phyloP scores from a whole-genome alignment of 2,888 invertebrate genomes.

The Limnephilus auricula region DNA sequence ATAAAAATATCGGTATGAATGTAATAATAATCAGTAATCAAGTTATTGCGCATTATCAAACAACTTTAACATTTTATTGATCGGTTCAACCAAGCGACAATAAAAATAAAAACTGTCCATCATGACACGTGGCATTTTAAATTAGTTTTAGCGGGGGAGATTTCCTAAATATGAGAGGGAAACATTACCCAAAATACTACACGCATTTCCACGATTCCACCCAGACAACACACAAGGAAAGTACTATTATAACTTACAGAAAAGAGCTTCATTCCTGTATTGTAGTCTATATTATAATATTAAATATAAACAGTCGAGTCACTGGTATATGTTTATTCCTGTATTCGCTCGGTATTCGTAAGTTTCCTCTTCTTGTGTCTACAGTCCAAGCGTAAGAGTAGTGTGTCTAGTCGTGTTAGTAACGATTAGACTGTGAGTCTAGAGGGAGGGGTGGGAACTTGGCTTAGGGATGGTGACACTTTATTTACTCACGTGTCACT shows the following conservation, averaged over 20 bases:
- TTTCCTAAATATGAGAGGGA: neutral
- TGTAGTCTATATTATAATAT: neutral
- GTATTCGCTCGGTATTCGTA: slow-evolving; percentile 18
- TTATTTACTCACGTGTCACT: slow-evolving; percentile 65
- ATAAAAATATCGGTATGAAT: neutral
- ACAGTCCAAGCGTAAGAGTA: slow-evolving; percentile 17
- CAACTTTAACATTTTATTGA: neutral
- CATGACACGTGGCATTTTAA: slow-evolving; percentile 25
- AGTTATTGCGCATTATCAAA: neutral
- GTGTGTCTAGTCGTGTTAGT: neutral
- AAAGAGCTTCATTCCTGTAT: neutral
- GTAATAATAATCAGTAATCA: neutral
- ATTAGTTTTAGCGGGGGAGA: slow-evolving; percentile 31
- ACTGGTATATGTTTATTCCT: neutral
- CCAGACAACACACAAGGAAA: neutral
- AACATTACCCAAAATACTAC: slow-evolving; percentile 5
- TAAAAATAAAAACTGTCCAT: slow-evolving; percentile 5
- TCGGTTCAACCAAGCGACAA: neutral
- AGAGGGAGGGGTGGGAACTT: slow-evolving; percentile 17
- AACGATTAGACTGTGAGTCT: slow-evolving; percentile 22
- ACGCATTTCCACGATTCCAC: neutral
- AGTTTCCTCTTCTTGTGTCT: neutral
- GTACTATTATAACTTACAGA: neutral
- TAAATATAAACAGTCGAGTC: neutral
- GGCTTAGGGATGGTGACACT: slow-evolving; percentile 56